Evolutionary conservation across 2,797 vertebrate species (phyloP).

Genomic region (Ctenopoma kingsleyae): DNA sequence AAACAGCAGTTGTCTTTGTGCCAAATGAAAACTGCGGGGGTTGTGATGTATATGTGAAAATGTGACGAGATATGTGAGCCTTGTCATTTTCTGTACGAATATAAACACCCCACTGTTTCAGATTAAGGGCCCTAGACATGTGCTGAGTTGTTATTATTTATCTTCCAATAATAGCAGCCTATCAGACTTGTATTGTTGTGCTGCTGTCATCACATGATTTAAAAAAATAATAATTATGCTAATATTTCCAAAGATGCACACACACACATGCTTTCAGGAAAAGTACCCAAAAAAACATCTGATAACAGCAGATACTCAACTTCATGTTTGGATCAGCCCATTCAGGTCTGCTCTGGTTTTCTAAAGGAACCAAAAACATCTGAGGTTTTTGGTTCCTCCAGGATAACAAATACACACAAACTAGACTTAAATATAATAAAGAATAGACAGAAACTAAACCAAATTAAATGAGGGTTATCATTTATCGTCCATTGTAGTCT

Average conservation of each 20-base stretch:
- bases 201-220: neutral
- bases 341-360: too few relatives aligned
- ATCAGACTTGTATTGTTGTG: neutral
- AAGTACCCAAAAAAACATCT: neutral
- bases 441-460: too few relatives aligned
- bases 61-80: conserved; percentile 33
- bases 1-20: conserved; percentile 12
- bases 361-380: too few relatives aligned
- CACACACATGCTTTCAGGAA: neutral
- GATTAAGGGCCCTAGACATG: conserved; percentile 8
- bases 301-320: too few relatives aligned
- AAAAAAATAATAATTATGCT: conserved; percentile 8
- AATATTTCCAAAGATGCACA: conserved; percentile 3
- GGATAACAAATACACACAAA: too few relatives aligned
- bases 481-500: neutral
- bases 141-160: conserved; percentile 10
- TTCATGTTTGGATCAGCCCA: too few relatives aligned
- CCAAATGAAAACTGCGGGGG: conserved; percentile 21
- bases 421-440: too few relatives aligned
- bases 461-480: neutral
- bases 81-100: conserved; percentile 25
- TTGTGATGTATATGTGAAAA: conserved; percentile 45
- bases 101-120: conserved; percentile 33
- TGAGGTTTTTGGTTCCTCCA: too few relatives aligned
- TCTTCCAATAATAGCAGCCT: conserved; percentile 13